Conservation (phyloP, 2,113 vertebrate genomes). For the Ptyas mucosa region DNA sequence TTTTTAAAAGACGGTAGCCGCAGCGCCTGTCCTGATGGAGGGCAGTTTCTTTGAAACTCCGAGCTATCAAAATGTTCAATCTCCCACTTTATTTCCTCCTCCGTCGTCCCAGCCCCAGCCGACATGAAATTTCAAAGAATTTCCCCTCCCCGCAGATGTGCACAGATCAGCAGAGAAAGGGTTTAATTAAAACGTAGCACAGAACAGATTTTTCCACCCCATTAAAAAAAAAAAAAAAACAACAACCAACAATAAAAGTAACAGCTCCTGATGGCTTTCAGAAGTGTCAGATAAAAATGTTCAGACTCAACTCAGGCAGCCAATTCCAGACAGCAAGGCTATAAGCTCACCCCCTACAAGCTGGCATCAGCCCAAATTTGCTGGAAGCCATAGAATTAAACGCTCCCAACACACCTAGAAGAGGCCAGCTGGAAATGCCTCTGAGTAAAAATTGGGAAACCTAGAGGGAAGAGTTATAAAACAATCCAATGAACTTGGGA, state of each 20-base stretch:
- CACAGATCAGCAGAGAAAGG: conserved; percentile 28
- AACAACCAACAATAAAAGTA: not conserved
- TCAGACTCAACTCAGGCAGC: not conserved
- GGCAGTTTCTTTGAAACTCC: not conserved
- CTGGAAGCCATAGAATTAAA: not conserved
- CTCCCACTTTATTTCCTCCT: not conserved
- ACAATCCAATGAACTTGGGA: not conserved
- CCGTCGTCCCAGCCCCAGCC: not conserved
- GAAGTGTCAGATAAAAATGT: conserved; percentile 2
- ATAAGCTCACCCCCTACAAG: too few relatives aligned
- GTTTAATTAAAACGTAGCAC: conserved; percentile 5
- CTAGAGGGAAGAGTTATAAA: not conserved
- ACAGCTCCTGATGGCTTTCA: not conserved
- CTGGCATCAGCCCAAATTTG: not conserved
- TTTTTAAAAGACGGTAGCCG: not conserved
- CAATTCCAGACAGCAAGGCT: not conserved
- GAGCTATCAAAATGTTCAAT: not conserved
- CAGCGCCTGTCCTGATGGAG: conserved; percentile 3
- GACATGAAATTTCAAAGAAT: conserved; percentile 43
- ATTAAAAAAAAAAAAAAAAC: not conserved
- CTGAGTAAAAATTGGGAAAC: not conserved
- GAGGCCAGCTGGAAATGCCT: not conserved
- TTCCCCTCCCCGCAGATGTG: not conserved
- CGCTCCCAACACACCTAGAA: not conserved
- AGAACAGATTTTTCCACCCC: not conserved